Conservation (phyloP, 2,888 invertebrate species). For the Philereme transversata region DNA sequence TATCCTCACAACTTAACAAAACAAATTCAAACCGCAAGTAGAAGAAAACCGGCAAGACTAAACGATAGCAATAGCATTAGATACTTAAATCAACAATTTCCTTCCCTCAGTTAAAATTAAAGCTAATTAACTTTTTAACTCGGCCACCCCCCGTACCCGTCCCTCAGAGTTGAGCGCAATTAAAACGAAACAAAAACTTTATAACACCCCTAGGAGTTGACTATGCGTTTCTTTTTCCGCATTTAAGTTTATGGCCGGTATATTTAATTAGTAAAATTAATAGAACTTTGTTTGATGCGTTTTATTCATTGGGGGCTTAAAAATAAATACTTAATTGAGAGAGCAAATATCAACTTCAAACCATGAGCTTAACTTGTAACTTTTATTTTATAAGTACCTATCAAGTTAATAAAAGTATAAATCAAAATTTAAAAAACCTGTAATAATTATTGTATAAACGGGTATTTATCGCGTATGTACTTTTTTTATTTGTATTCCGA, state of each 20-base stretch:
- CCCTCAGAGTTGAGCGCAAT: conserved; percentile 53
- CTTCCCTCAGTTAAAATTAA: conserved; percentile 70
- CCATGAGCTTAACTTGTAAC: too few species aligned
- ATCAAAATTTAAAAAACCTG: too few species aligned
- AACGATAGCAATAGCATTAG: conserved; percentile 41
- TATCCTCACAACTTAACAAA: conserved; percentile 13
- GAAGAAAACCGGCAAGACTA: conserved; percentile 16
- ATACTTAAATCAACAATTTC: conserved; percentile 42
- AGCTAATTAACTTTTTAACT: conserved; percentile 77
- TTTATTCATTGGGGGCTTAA: conserved; percentile 6
- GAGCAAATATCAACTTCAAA: neutral
- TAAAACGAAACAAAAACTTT: conserved; percentile 77
- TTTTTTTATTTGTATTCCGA: too few species aligned
- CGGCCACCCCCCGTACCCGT: conserved; percentile 48
- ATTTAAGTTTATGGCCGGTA: conserved; percentile 31
- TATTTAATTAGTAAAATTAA: conserved; percentile 38
- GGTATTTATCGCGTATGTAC: too few species aligned
- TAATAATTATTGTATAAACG: too few species aligned
- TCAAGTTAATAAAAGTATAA: too few species aligned
- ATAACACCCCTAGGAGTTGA: conserved; percentile 65
- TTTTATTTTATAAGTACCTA: too few species aligned
- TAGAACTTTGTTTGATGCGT: conserved; percentile 20
- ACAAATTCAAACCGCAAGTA: conserved; percentile 1
- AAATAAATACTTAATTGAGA: neutral
- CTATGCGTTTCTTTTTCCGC: conserved; percentile 32